These are phyloP conservation scores for Limnothrissa miodon DNA, from an alignment of 2,113 vertebrate species.

Conservation along the genomic window DNA sequence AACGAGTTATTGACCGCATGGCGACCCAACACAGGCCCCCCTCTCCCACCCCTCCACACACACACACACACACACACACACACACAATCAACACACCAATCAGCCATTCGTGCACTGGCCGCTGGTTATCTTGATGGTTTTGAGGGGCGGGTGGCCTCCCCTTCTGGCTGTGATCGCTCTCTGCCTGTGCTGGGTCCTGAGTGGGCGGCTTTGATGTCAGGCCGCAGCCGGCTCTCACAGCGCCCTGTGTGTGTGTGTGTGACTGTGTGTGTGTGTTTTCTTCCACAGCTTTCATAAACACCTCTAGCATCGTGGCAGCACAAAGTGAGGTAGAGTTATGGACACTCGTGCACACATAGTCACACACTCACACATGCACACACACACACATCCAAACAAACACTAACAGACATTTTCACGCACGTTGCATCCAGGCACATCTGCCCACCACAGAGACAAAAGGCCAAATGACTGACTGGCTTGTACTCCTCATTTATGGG, in stretches of 20 bases:
- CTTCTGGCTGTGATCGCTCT: slow-evolving; percentile 44
- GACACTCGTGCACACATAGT: neutral
- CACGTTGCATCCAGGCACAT: slow-evolving; percentile 29
- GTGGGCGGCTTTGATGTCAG: slow-evolving; percentile 57
- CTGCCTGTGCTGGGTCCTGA: slow-evolving; percentile 39
- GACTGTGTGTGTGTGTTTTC: slow-evolving; percentile 24
- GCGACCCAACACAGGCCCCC: slow-evolving; percentile 43
- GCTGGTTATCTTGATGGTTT: slow-evolving; percentile 51
- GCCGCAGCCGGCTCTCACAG: slow-evolving; percentile 44
- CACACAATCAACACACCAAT: neutral
- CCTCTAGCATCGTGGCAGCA: slow-evolving; percentile 45
- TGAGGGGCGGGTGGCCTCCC: slow-evolving; percentile 50
- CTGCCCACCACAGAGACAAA: slow-evolving; percentile 49
- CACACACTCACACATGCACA: slow-evolving; percentile 37
- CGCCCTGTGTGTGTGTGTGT: slow-evolving; percentile 21
- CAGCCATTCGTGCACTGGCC: slow-evolving; percentile 29
- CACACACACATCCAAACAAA: slow-evolving; percentile 31
- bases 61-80: neutral
- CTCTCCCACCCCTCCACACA: neutral
- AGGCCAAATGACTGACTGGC: slow-evolving; percentile 42
- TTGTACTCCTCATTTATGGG: slow-evolving; percentile 47
- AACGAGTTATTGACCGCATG: slow-evolving; percentile 54
- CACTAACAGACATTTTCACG: neutral
- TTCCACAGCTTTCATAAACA: slow-evolving; percentile 51
- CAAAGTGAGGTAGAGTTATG: slow-evolving; percentile 28